phyloP scores from a whole-genome alignment of 2,113 vertebrate species.

The Salminus brasiliensis region DNA sequence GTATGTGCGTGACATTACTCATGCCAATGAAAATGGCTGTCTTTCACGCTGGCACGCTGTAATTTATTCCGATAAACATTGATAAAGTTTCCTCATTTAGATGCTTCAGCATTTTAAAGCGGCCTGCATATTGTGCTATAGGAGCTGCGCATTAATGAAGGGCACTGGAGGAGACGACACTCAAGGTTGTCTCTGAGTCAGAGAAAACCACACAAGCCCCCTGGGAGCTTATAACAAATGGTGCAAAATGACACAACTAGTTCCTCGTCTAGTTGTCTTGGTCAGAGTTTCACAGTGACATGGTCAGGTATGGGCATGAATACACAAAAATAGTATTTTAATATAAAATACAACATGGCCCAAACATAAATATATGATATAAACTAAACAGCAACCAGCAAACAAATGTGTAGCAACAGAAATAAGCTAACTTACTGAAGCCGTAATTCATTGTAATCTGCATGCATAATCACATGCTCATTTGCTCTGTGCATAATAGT shows the following conservation, averaged over 20 bases:
- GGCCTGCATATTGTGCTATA: conserved; percentile 36
- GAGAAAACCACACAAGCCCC: not conserved
- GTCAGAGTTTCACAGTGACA: not conserved
- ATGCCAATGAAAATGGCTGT: conserved; percentile 35
- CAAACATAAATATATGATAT: not conserved
- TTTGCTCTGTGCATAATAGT: too few species aligned
- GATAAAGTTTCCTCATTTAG: conserved; percentile 42
- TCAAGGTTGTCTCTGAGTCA: conserved; percentile 17
- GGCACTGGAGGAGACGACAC: conserved; percentile 35
- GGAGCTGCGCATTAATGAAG: conserved; percentile 48
- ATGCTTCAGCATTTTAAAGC: conserved; percentile 44
- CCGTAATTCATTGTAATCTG: too few species aligned
- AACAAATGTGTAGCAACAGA: too few species aligned
- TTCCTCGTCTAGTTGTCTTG: conserved; percentile 2
- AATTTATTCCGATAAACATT: conserved; percentile 50
- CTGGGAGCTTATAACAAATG: conserved; percentile 1
- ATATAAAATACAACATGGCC: not conserved
- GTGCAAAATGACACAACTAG: conserved; percentile 2
- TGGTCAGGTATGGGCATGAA: not conserved
- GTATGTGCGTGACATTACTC: not conserved
- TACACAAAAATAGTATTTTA: not conserved
- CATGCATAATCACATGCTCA: too few species aligned
- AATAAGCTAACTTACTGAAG: too few species aligned
- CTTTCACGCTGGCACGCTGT: conserved; percentile 35
- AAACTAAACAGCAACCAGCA: too few species aligned